Conservation (phyloP, 2,113 vertebrate genomes). For the Phyllostomus hastatus region DNA sequence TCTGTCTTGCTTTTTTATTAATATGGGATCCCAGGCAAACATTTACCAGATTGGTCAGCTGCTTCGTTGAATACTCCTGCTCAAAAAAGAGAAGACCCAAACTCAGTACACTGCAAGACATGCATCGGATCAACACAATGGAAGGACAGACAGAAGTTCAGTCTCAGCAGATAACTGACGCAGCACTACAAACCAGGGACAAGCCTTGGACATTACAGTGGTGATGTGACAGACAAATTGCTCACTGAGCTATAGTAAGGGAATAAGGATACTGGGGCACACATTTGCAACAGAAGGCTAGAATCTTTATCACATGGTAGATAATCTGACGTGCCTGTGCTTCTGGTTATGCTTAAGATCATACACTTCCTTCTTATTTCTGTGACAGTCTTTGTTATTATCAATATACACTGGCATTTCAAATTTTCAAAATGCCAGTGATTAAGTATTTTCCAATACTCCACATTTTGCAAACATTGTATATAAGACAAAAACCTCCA, state of each 20-base stretch:
- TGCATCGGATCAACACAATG: not conserved
- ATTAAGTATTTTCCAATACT: not conserved
- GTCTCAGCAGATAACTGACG: not conserved
- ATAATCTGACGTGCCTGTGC: not conserved
- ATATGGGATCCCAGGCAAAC: conserved; percentile 98
- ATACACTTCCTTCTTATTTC: not conserved
- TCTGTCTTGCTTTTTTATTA: conserved; percentile 98
- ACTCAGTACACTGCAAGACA: not conserved
- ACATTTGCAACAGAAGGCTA: not conserved
- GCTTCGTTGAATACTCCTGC: conserved; percentile 98
- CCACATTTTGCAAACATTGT: not conserved
- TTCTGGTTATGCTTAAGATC: not conserved
- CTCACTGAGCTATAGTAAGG: not conserved
- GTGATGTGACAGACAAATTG: not conserved
- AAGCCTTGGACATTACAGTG: not conserved
- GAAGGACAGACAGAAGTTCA: not conserved
- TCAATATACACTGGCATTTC: not conserved
- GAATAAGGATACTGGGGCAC: not conserved
- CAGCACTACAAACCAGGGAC: not conserved
- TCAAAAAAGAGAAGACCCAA: conserved; percentile 69
- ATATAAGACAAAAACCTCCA: not conserved
- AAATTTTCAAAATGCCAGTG: not conserved
- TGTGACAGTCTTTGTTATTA: conserved; percentile 3
- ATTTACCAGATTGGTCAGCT: conserved; percentile 96
- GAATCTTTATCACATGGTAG: not conserved